Percentiles rank a stretch among this genome's conserved stretches.
Conservation (phyloP, 2,113 vertebrate species). For the Passerina amoena region DNA sequence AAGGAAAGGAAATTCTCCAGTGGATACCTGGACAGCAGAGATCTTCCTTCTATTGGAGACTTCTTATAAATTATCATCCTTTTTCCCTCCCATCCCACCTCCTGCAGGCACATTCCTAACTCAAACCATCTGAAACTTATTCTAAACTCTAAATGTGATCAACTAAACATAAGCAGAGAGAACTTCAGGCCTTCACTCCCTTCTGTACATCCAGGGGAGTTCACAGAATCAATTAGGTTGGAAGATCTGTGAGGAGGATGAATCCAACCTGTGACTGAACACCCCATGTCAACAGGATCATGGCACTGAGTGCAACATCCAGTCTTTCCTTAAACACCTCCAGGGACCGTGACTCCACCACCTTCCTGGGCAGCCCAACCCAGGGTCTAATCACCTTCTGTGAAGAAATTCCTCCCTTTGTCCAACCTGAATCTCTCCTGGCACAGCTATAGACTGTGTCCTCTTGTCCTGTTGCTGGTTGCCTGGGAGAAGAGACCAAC, state of each 20-base stretch:
- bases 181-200: neutral
- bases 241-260: neutral
- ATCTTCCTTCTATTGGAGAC: neutral
- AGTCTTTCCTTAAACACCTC: neutral
- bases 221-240: neutral
- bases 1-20: neutral
- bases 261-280: neutral
- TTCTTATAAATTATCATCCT: neutral
- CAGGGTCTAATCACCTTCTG: neutral
- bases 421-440: neutral
- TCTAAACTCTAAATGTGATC: neutral
- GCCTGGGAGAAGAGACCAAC: neutral
- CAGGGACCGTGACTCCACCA: neutral
- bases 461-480: neutral
- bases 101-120: rapidly evolving
- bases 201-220: neutral
- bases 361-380: neutral
- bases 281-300: neutral
- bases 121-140: neutral
- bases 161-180: neutral
- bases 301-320: neutral
- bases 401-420: neutral
- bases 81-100: neutral
- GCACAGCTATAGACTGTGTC: neutral
- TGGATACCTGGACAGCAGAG: neutral